Evolutionary conservation across 2,113 vertebrate genomes (phyloP).

Genomic region (Peromyscus leucopus): DNA sequence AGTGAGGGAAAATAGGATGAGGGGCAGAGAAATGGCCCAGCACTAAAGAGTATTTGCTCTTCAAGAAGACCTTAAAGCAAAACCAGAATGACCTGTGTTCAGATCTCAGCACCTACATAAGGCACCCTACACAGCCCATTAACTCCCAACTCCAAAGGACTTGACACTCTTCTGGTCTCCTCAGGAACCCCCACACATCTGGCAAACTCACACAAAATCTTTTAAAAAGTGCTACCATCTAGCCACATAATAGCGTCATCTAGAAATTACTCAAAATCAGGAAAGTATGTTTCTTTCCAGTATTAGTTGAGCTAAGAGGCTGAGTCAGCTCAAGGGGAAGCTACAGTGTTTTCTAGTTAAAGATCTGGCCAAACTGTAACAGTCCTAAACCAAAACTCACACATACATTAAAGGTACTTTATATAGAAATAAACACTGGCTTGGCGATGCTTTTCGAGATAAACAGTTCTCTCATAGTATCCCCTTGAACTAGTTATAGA

Average conservation of each 20-base stretch:
- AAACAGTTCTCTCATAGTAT: not conserved
- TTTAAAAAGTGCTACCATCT: not conserved
- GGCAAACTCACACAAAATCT: not conserved
- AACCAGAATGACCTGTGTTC: not conserved
- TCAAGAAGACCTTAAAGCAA: not conserved
- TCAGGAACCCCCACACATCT: not conserved
- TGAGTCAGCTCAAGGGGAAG: not conserved
- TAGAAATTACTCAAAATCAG: not conserved
- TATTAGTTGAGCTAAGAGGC: not conserved
- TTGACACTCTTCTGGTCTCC: not conserved
- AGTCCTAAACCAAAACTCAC: not conserved
- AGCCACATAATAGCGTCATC: not conserved
- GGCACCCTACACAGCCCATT: not conserved
- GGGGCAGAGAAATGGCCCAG: not conserved
- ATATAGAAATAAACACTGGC: not conserved
- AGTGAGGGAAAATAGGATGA: not conserved
- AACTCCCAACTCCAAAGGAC: not conserved
- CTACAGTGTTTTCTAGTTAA: not conserved
- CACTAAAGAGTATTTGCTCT: not conserved
- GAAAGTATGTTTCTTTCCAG: not conserved
- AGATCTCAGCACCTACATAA: not conserved
- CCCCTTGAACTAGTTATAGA: not conserved
- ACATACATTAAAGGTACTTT: not conserved
- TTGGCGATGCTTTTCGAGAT: not conserved
- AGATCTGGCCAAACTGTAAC: not conserved